Percentiles rank a stretch among this genome's conserved stretches.
These are phyloP conservation scores for Mus spretus DNA, from an alignment of 2,797 vertebrate species.

Conservation along the genomic window DNA sequence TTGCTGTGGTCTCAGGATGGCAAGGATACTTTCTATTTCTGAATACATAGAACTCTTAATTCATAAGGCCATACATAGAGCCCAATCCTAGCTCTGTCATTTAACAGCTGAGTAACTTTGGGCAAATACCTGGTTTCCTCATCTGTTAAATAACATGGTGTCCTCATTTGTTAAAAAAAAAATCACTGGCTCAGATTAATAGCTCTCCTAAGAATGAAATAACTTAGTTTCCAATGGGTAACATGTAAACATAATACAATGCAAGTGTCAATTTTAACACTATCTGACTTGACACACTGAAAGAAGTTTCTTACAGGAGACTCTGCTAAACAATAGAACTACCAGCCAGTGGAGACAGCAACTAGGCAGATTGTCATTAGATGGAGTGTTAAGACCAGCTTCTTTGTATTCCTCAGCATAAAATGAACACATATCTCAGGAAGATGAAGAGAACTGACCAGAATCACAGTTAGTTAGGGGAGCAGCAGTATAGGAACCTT, in stretches of 20 bases:
- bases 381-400: not conserved
- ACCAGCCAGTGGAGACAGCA: not conserved
- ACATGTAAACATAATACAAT: not conserved
- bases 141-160: conserved; percentile 21
- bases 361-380: not conserved
- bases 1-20: conserved; percentile 34
- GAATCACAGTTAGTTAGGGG: not conserved
- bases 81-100: conserved; percentile 17
- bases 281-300: not conserved
- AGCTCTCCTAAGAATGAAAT: conserved; percentile 7
- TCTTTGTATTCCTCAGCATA: not conserved
- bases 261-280: conserved; percentile 19
- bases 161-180: conserved; percentile 30
- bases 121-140: conserved; percentile 47
- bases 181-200: not conserved
- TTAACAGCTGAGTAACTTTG: conserved; percentile 28
- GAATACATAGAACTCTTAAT: not conserved
- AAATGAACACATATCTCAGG: not conserved
- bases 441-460: not conserved
- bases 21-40: not conserved
- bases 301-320: conserved; percentile 20
- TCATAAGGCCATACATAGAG: conserved; percentile 5
- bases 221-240: not conserved
- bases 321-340: not conserved
- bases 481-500: not conserved